A percentile compares a stretch with the other conserved stretches of the same genome.
phyloP scores from a whole-genome alignment of 1,140 invertebrate species.

The Ostrea denselamellosa region DNA sequence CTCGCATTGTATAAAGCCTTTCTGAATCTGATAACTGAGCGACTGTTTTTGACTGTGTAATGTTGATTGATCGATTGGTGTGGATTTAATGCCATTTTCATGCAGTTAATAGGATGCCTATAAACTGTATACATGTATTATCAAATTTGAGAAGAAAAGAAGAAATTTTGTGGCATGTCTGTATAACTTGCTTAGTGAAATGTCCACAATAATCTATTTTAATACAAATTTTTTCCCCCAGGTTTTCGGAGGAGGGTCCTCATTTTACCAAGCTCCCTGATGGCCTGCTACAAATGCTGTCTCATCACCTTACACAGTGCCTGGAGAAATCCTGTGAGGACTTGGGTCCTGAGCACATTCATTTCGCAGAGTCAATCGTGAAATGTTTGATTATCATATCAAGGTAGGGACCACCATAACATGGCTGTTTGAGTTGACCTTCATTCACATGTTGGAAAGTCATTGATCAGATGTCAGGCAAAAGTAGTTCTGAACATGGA shows the following conservation, averaged over 20 bases:
- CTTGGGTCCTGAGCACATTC: constrained; percentile 44
- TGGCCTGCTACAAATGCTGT: constrained; percentile 68
- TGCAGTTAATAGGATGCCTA: too few relatives aligned
- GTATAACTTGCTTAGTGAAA: too few relatives aligned
- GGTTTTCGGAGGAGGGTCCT: constrained; percentile 74
- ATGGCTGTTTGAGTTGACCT: neutral
- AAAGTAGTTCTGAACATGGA: too few relatives aligned
- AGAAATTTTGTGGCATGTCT: too few relatives aligned
- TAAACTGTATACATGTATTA: too few relatives aligned
- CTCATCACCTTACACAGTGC: constrained; percentile 62
- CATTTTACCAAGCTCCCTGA: constrained; percentile 71
- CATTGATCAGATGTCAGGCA: too few relatives aligned
- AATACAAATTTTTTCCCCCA: constrained; percentile 50
- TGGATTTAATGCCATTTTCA: too few relatives aligned
- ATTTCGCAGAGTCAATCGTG: constrained; percentile 60
- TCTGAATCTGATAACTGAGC: too few relatives aligned
- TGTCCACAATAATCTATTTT: neutral
- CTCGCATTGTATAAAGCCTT: neutral
- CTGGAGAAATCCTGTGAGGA: constrained; percentile 52
- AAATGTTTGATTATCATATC: constrained; percentile 76
- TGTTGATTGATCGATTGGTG: too few relatives aligned
- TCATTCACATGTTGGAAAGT: too few relatives aligned
- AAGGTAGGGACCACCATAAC: constrained; percentile 62
- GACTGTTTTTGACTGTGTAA: too few relatives aligned
- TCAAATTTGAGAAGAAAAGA: too few relatives aligned